These are phyloP conservation scores for Drosophila kepulauana DNA, from an alignment of 1,140 invertebrate genomes.

Conservation along the genomic window DNA sequence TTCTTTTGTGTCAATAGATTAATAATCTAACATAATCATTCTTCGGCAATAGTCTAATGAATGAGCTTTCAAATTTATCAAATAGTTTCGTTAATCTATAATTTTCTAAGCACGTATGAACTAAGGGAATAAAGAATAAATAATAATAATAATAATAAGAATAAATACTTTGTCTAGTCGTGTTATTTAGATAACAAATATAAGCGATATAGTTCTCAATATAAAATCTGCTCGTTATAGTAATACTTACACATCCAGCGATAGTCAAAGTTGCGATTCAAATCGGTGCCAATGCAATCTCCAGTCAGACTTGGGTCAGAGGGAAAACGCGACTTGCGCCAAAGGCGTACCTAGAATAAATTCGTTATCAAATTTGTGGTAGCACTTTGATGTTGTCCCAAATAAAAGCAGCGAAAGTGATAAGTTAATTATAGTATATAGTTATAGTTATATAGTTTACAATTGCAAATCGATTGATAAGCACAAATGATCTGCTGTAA, in stretches of 20 bases:
- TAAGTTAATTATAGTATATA: not conserved
- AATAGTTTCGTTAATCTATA: too few species aligned
- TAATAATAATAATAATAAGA: too few species aligned
- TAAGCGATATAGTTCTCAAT: not conserved
- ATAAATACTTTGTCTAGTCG: too few species aligned
- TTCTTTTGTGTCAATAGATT: too few species aligned
- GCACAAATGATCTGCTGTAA: not conserved
- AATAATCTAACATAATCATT: too few species aligned
- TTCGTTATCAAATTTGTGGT: constrained; percentile 11
- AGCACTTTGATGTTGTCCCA: constrained; percentile 29
- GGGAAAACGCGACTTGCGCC: constrained; percentile 88
- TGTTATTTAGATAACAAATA: too few species aligned
- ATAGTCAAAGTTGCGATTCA: constrained; percentile 90
- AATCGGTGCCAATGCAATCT: constrained; percentile 87
- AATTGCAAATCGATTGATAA: constrained; percentile 19
- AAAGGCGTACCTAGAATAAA: constrained; percentile 86
- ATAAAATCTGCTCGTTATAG: too few species aligned
- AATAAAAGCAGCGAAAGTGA: constrained; percentile 11
- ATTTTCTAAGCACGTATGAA: too few species aligned
- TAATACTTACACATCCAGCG: constrained; percentile 87
- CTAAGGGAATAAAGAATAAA: too few species aligned
- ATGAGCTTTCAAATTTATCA: too few species aligned
- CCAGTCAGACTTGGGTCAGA: constrained; percentile 62
- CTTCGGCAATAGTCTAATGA: too few species aligned
- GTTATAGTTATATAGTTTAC: too few species aligned